Conservation (phyloP, 2,888 invertebrate genomes). For the Pachycephus smyrnensis region DNA sequence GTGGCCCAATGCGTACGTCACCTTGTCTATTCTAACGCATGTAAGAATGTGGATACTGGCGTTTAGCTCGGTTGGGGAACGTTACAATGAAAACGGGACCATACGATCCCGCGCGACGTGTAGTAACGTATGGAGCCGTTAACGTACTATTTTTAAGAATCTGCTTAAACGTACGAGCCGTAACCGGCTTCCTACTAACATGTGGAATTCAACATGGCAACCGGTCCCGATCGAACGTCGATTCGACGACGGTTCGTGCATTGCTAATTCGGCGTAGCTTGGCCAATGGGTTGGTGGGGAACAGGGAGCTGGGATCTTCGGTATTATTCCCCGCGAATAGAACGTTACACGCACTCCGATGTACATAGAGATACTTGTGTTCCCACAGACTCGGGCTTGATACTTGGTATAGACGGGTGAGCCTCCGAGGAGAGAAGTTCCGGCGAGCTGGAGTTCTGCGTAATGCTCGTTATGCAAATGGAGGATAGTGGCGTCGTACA, state of each 20-base stretch:
- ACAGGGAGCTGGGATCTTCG: not conserved
- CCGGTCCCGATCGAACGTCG: not conserved
- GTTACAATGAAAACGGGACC: not conserved
- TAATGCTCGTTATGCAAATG: slow-evolving; percentile 42
- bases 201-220: not conserved
- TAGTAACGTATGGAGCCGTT: not conserved
- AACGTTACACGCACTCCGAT: not conserved
- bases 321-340: not conserved
- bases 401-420: not conserved
- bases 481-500: slow-evolving; percentile 34
- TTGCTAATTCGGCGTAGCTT: not conserved
- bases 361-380: not conserved
- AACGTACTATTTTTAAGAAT: not conserved
- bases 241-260: not conserved
- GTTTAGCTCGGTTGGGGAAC: not conserved
- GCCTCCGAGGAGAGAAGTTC: not conserved
- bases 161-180: not conserved
- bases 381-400: not conserved
- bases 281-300: not conserved
- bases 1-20: not conserved
- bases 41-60: not conserved
- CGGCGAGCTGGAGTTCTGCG: slow-evolving; percentile 28
- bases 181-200: not conserved
- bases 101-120: not conserved
- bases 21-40: not conserved